These are phyloP conservation scores for Drosophila melanica DNA, from an alignment of 1,140 invertebrate genomes.

Conservation along the genomic window DNA sequence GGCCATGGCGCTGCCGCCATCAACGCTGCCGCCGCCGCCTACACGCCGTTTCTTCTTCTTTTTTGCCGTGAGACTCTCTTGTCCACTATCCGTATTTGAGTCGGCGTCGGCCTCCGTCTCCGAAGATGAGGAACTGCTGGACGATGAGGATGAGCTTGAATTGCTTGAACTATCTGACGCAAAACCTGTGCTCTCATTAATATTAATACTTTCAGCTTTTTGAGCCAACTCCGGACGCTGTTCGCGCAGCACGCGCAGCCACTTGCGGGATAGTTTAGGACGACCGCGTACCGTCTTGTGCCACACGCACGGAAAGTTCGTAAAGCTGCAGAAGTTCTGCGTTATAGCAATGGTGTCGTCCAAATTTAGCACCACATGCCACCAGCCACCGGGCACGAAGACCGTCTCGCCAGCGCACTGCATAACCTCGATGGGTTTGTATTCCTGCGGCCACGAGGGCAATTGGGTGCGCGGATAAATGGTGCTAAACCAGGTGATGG, in stretches of 20 bases:
- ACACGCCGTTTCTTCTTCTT: conserved; percentile 92
- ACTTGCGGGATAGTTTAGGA: conserved; percentile 96
- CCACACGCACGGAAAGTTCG: conserved; percentile 99
- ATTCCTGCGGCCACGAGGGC: conserved; percentile 95
- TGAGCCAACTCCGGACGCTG: conserved; percentile 93
- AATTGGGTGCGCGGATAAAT: conserved; percentile 98
- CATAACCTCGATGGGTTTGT: conserved; percentile 97
- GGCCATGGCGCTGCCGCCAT: conserved; percentile 43
- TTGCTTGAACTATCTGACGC: conserved; percentile 97
- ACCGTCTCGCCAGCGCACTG: conserved; percentile 99
- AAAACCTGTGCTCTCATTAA: conserved; percentile 93
- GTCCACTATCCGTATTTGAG: conserved; percentile 90
- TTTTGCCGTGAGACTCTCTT: conserved; percentile 94
- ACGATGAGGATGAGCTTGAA: conserved; percentile 93
- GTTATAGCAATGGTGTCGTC: conserved; percentile 98
- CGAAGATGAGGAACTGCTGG: conserved; percentile 87
- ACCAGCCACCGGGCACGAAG: conserved; percentile 99
- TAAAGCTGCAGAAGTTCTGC: conserved; percentile 98
- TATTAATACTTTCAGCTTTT: conserved; percentile 93
- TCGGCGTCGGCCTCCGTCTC: conserved; percentile 85
- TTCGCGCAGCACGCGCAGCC: conserved; percentile 89
- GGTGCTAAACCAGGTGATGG: conserved; percentile 98
- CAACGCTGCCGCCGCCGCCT: conserved; percentile 46
- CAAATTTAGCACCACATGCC: conserved; percentile 99
- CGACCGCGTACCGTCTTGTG: conserved; percentile 98